Base-by-base conservation (phyloP, 2,113 vertebrate species). In the Mus spicilegus region DNA sequence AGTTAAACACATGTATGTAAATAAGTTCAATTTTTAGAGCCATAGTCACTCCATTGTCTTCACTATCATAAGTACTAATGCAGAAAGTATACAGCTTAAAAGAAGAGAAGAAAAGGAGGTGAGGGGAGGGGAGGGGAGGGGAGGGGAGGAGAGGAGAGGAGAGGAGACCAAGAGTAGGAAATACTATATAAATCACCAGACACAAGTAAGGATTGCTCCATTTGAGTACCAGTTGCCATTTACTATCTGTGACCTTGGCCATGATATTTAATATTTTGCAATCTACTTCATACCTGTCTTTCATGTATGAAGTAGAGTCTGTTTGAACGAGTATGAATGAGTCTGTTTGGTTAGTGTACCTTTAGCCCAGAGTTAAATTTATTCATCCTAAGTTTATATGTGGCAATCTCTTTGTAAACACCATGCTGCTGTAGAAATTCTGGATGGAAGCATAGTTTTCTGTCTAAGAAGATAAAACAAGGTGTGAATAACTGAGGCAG, bases 141-240 rank as follows among this genome's bases (percentile, higher is more conserved):
- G 22, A 5, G 20, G 61, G 6, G 14, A 4, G 58, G 12, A 1
- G 12, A 9, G 24, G 5, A 11, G 12, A 5, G 22, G 36, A 17
- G 39, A 20, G n/a, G n/a, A 42, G 42, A 92, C 28, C 51, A 73
- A 78, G 39, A 73, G 93, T 58, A 86, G 0, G 56, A 39, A 16
- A 9, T 51, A 54, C 1, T 39, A 87, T n/a, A 67, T 86, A 39
- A 96, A 77, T n/a, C 19, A 77, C n/a, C 26, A 75, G 46, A 33
- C 11, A 69, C 0, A 89, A 73, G 36, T 63, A 33, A 93, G 80
- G 84, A 78, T 33, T 11, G 77, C 90, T 92, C 36, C 65, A 81
- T 89, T 87, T 73, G 17, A 81, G 39, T 73, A 36, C 72, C 46
- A 91, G 73, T 28, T 95, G 49, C 33, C 56, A 88, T n/a, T 78